Evolutionary conservation across 1,140 invertebrate genomes (phyloP), one percentile per base, ranked within the genome.

Genomic region (Polyergus mexicanus): DNA sequence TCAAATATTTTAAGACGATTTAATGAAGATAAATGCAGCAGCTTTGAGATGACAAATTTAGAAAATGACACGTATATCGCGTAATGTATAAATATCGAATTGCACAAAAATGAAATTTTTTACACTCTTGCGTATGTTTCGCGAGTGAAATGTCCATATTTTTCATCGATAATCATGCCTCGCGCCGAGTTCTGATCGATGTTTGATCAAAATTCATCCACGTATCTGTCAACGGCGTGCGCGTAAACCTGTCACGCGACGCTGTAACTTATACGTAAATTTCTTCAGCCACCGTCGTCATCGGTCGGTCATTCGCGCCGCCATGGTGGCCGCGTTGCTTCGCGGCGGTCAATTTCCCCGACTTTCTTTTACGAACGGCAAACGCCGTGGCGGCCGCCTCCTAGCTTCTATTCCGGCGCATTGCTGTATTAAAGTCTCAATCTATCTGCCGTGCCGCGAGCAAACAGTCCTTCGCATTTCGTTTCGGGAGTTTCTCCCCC

Each of bases 351-450:
- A 92, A 91, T 91, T 91, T 92, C 89, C 89, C 86, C 88, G 66
- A 90, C 91, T 91, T 92, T 92, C 91, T 87, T 88, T 86, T 72
- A n/a, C 84, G 71, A 62, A 80, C 75, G 80, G 51, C 41, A 54
- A 72, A 74, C 68, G 68, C 41, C 47, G 69, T 69, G 62, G 54
- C 74, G 62, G 54, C 74, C 25, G 69, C 76, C 47, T 87, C 78
- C 38, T 81, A 69, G 88, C 28, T 44, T 75, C 68, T 85, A 60
- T 89, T 77, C 86, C 63, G 71, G 13, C 88, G 54, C 56, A 62
- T 84, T 47, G 60, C 60, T 56, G 63, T 54, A 69, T 78, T 41
- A 63, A 81, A 68, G 77, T 56, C 25, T 62, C 84, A 62, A 71
- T 22, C 80, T 78, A 77, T 85, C 80, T 54, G n/a, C 25, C 11